A percentile compares a stretch with the other conserved stretches of the same genome.
Evolutionary conservation across 2,888 invertebrate species (phyloP).

Genomic region (Phragmatobia fuliginosa): DNA sequence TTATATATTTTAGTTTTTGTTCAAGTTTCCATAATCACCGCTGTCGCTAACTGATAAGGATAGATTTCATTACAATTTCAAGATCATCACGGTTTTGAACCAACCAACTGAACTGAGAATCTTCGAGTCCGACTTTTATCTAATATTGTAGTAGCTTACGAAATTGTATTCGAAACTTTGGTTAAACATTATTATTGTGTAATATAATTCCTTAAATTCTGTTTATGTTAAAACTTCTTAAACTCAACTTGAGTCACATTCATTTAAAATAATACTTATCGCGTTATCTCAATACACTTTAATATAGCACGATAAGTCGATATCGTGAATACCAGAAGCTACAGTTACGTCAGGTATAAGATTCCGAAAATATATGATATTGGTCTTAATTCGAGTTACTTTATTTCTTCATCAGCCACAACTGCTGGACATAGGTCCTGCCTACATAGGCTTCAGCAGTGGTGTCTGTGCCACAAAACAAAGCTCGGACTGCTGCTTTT

Average conservation of each 20-base stretch:
- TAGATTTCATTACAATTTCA: conserved; percentile 13
- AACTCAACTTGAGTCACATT: neutral
- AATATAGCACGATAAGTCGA: neutral
- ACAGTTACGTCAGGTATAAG: neutral
- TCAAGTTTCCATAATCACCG: conserved; percentile 26
- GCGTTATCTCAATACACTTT: neutral
- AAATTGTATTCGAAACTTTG: neutral
- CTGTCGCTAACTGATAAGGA: conserved; percentile 53
- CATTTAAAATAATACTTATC: neutral
- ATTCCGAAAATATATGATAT: neutral
- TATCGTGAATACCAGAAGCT: neutral
- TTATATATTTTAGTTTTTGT: neutral
- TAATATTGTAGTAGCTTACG: neutral
- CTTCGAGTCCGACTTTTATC: neutral
- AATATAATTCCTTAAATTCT: neutral
- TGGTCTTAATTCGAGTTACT: neutral
- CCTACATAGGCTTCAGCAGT: too few species aligned
- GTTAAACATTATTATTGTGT: neutral
- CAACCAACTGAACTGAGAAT: neutral
- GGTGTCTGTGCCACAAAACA: too few species aligned
- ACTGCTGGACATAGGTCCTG: too few species aligned
- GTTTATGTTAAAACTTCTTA: neutral
- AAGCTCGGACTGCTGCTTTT: too few species aligned
- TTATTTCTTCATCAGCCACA: too few species aligned
- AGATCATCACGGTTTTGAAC: neutral